Conservation (phyloP, 2,113 vertebrate species). For the Pholis gunnellus region DNA sequence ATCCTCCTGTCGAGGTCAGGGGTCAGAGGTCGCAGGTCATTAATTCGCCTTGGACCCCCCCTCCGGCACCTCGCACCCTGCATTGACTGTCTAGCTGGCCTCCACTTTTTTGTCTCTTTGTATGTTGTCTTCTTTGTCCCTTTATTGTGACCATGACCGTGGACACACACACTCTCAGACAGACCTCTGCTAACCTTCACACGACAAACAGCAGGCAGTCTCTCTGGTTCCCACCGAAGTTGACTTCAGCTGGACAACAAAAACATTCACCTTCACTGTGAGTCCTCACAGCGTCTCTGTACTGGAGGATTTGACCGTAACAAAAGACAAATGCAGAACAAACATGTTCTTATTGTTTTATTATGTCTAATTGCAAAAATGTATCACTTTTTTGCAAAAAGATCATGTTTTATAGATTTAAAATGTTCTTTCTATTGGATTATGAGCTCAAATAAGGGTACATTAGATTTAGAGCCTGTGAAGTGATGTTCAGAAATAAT, state of each 20-base stretch:
- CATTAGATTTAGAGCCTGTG: too few relatives aligned
- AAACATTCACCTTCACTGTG: neutral
- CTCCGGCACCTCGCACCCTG: constrained; percentile 38
- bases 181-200: neutral
- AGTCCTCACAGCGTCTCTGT: neutral
- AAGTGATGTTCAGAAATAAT: neutral
- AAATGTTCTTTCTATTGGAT: too few relatives aligned
- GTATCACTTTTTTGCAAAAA: too few relatives aligned
- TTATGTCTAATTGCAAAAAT: neutral
- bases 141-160: constrained; percentile 34
- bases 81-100: constrained; percentile 37
- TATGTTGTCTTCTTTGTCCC: constrained; percentile 51
- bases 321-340: neutral
- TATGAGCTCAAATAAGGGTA: too few relatives aligned
- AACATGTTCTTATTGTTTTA: neutral
- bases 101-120: constrained; percentile 21
- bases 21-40: constrained; percentile 68
- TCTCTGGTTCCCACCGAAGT: constrained; percentile 1
- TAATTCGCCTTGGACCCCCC: constrained; percentile 30
- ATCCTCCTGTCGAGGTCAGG: constrained; percentile 66
- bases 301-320: neutral
- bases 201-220: constrained; percentile 5
- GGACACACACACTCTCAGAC: neutral
- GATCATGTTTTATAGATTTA: too few relatives aligned
- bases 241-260: neutral